Percentiles rank a stretch among this genome's conserved stretches.
These are phyloP conservation scores for Lithodes maja DNA, from an alignment of 2,888 invertebrate species.

Conservation along the genomic window DNA sequence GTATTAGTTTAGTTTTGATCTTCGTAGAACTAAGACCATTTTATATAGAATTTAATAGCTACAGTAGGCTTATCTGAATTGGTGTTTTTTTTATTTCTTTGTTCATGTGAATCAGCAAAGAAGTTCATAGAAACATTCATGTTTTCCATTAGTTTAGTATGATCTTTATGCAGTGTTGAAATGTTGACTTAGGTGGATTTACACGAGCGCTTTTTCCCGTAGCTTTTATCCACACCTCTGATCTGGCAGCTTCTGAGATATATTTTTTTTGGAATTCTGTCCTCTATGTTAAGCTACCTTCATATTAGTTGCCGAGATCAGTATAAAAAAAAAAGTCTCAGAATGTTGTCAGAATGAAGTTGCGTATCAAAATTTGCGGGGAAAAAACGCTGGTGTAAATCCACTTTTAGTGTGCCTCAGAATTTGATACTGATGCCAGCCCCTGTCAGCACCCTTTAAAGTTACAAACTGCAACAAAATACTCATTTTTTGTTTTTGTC, in stretches of 20 bases:
- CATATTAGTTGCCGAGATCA: too few species aligned
- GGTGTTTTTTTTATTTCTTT: neutral
- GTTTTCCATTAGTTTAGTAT: conserved; percentile 19
- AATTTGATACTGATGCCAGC: conserved; percentile 37
- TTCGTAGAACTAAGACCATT: neutral
- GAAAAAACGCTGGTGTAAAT: too few species aligned
- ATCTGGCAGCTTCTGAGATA: too few species aligned
- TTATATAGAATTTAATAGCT: too few species aligned
- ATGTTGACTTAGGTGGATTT: conserved; percentile 5
- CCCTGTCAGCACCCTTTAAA: conserved; percentile 34
- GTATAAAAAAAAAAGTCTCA: too few species aligned
- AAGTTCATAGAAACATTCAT: neutral
- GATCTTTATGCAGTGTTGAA: conserved; percentile 28
- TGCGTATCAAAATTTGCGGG: too few species aligned
- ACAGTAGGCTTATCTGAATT: neutral
- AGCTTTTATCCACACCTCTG: too few species aligned
- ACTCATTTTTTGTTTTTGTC: conserved; percentile 10
- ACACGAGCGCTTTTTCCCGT: too few species aligned
- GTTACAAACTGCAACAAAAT: neutral
- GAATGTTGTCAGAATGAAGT: too few species aligned
- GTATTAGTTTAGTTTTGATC: neutral
- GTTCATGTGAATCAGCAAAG: neutral
- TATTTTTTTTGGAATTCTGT: too few species aligned
- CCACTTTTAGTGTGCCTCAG: conserved; percentile 24
- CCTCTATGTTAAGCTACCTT: too few species aligned